Conservation (phyloP, 2,888 invertebrate species). For the Cylloceria caligata region DNA sequence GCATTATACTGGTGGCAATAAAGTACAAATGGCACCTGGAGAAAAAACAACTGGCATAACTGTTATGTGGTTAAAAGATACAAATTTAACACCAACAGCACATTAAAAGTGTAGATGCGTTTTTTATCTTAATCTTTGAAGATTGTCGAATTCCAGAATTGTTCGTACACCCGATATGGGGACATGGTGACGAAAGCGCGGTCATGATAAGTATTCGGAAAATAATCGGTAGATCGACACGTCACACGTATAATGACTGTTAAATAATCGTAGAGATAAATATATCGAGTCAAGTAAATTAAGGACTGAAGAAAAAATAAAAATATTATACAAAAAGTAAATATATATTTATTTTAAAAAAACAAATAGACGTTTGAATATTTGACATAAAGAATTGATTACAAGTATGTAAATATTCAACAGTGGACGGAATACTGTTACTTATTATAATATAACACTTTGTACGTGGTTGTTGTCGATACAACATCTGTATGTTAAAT, state of each 20-base stretch:
- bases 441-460: constrained; percentile 44
- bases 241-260: not conserved
- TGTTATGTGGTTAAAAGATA: not conserved
- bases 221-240: not conserved
- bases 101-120: not conserved
- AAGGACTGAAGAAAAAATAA: not conserved
- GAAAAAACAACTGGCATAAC: not conserved
- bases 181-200: not conserved
- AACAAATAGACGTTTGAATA: constrained; percentile 30
- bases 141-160: not conserved
- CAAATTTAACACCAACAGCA: not conserved
- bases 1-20: too few relatives aligned
- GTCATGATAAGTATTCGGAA: constrained; percentile 3
- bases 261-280: not conserved
- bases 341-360: constrained; percentile 44
- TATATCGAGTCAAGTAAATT: not conserved
- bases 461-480: constrained; percentile 30
- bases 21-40: constrained; percentile 3
- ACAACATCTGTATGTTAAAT: constrained; percentile 29
- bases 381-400: constrained; percentile 21
- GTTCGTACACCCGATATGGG: not conserved
- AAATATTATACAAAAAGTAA: constrained; percentile 31
- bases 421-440: constrained; percentile 35
- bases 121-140: not conserved
- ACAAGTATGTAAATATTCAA: constrained; percentile 20